Base-by-base conservation (phyloP, 2,113 vertebrate species). In the Gadus chalcogrammus region DNA sequence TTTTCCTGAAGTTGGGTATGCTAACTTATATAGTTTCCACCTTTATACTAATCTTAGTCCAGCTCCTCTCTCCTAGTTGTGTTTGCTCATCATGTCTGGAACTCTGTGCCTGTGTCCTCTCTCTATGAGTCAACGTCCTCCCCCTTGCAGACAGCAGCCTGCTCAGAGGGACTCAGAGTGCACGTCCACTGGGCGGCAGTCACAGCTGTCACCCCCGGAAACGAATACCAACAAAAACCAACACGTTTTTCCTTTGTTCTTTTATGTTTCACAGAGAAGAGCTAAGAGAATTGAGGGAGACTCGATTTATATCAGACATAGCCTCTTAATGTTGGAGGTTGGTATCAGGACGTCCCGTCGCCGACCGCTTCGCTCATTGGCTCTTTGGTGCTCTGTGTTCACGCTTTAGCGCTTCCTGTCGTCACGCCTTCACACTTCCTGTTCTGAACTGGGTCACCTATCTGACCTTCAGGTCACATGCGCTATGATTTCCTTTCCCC, bases 251-350 rank as follows among this genome's bases (percentile, higher is more conserved):
- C 77, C 71, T 88, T 89, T 83, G 80, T 79, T 73, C 88, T 87
- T 90, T 88, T 85, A 91, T 91, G 92, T 87, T 93, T 95, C 92
- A 95, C 96, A 98, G 96, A 98, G 94, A 92, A 98, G 93, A 94
- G 92, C 94, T 93, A 97, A 95, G 94, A 98, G 91, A 92, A 94
- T 95, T 94, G 96, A 98, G 94, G 95, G 94, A 93, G 97, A 98
- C 94, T 98, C 94, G 92, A 98, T 99, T 94, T 99, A 99, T 95
- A 92, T 97, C 93, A 98, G 97, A 91, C 97, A 99, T 97, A 99
- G 97, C 94, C 93, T 95, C 93, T 96, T 99, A 95, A 99, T 99
- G 97, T 95, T 99, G 94, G 97, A 99, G 97, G 97, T 99, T 96
- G 94, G 95, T 98, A 98, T 96, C 88, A 91, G 91, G 93, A 92